Evolutionary conservation across 2,888 invertebrate species (phyloP).

Genomic region (Amblyteles armatorius): DNA sequence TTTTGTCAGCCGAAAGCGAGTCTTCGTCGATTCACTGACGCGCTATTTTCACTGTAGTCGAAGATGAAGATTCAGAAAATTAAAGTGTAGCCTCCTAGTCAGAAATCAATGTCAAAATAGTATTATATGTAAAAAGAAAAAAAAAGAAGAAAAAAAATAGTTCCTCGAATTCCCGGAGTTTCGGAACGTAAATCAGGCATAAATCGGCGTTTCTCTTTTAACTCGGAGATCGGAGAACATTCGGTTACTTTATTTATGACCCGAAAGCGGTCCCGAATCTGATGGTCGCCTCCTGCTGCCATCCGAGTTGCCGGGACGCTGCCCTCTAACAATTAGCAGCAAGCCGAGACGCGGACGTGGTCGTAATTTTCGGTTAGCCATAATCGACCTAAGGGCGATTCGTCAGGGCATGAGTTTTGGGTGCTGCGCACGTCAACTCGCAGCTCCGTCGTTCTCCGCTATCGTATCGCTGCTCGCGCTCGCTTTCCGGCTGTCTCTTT

Average conservation of each 20-base stretch:
- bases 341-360: slow-evolving; percentile 41
- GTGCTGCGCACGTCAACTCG: slow-evolving; percentile 26
- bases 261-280: slow-evolving; percentile 41
- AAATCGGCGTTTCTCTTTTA: slow-evolving; percentile 39
- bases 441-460: slow-evolving; percentile 43
- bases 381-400: slow-evolving; percentile 68
- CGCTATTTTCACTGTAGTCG: neutral
- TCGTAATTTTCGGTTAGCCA: slow-evolving; percentile 61
- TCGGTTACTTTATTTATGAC: slow-evolving; percentile 61
- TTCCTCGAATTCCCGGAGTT: neutral
- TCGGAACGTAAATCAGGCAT: slow-evolving; percentile 27
- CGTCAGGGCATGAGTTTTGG: slow-evolving; percentile 63
- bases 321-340: slow-evolving; percentile 64
- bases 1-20: no score
- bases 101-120: neutral
- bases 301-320: slow-evolving; percentile 35
- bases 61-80: neutral
- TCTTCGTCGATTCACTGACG: no score
- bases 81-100: neutral
- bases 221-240: slow-evolving; percentile 45
- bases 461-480: slow-evolving; percentile 9
- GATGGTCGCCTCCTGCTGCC: slow-evolving; percentile 22
- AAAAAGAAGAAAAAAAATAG: no score
- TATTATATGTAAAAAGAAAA: neutral
- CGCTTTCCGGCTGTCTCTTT: slow-evolving; percentile 30